phyloP scores from a whole-genome alignment of 2,888 invertebrate genomes.

The Caprella mutica region DNA sequence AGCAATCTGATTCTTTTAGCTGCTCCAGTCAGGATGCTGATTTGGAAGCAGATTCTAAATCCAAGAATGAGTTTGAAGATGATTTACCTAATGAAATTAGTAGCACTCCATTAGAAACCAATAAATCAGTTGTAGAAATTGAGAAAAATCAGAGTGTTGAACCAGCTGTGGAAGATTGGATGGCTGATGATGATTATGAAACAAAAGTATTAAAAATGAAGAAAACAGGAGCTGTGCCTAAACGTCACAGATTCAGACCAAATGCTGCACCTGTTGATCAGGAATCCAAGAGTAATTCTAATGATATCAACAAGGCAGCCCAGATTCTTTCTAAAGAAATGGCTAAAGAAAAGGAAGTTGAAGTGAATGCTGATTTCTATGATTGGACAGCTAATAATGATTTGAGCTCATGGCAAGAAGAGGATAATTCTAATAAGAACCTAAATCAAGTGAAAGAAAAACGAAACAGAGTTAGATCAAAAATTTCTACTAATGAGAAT shows the following conservation, averaged over 20 bases:
- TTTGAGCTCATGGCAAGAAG: too few relatives aligned
- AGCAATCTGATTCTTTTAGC: background rate
- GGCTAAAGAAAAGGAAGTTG: too few relatives aligned
- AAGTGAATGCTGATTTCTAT: too few relatives aligned
- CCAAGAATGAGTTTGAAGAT: background rate
- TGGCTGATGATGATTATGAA: background rate
- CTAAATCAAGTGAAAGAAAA: too few relatives aligned
- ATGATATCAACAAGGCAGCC: background rate
- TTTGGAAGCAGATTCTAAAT: background rate
- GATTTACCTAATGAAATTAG: background rate
- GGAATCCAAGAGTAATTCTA: background rate
- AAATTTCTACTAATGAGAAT: too few relatives aligned
- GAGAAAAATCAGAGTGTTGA: background rate
- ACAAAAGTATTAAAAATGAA: background rate
- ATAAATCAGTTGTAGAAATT: background rate
- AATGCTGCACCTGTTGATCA: too few relatives aligned
- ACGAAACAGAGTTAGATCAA: too few relatives aligned
- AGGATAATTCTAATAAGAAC: too few relatives aligned
- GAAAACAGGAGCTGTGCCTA: constrained; percentile 6
- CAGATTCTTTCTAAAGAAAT: background rate
- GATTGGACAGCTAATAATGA: too few relatives aligned
- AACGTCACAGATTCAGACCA: too few relatives aligned
- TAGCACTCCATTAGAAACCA: background rate
- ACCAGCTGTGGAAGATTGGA: background rate
- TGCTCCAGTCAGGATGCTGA: background rate